phyloP scores from a whole-genome alignment of 2,797 vertebrate species.

The Chanos chanos region DNA sequence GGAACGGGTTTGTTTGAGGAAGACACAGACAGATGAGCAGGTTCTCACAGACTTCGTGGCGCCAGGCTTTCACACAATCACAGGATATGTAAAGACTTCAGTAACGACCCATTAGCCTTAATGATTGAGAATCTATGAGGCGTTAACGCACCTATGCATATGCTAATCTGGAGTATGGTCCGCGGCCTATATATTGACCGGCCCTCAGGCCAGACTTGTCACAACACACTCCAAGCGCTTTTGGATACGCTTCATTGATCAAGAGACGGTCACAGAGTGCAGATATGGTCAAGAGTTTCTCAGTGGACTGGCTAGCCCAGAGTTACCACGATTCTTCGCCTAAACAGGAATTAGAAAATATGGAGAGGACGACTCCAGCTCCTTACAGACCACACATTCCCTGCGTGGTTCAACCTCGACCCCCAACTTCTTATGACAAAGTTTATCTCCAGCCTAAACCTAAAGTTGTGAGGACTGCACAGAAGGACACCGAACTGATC shows the following conservation, averaged over 20 bases:
- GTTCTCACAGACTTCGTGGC: constrained; percentile 72
- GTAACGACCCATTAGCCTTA: constrained; percentile 75
- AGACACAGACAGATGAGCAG: constrained; percentile 57
- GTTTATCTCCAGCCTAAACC: constrained; percentile 57
- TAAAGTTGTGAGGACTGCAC: constrained; percentile 32
- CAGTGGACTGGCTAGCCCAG: constrained; percentile 73
- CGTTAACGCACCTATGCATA: constrained; percentile 66
- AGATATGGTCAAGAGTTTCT: constrained; percentile 70
- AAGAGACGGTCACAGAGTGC: background rate
- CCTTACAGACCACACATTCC: constrained; percentile 65
- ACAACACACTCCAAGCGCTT: constrained; percentile 37
- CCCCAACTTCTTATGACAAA: constrained; percentile 57
- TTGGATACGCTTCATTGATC: constrained; percentile 36
- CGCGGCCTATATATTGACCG: constrained; percentile 45
- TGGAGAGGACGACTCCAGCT: background rate
- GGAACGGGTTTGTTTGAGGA: constrained; percentile 44
- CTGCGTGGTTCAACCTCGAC: constrained; percentile 70
- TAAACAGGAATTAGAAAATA: background rate
- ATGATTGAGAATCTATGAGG: constrained; percentile 72
- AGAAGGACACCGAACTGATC: constrained; percentile 10
- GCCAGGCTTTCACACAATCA: constrained; percentile 75
- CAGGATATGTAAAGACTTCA: constrained; percentile 76
- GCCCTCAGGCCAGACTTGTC: background rate
- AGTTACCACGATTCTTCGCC: constrained; percentile 47
- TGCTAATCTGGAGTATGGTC: constrained; percentile 56